These are phyloP conservation scores for Drosophila stalkeri DNA, from an alignment of 2,888 invertebrate species.

Conservation along the genomic window DNA sequence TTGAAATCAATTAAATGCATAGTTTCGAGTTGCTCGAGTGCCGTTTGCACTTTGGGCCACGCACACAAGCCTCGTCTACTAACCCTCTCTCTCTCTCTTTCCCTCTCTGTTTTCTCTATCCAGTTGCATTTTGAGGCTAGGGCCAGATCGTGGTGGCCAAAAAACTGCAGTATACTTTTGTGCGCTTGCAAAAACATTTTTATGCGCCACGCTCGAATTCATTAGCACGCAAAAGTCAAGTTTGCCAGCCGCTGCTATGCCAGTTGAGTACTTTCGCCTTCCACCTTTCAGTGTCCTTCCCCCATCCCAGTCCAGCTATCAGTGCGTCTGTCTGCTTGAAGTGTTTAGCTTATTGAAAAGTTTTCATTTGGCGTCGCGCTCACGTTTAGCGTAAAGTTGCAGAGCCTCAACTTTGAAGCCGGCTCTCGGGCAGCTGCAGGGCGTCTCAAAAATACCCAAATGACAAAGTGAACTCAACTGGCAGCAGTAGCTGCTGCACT, in stretches of 20 bases:
- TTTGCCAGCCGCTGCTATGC: conserved; percentile 20
- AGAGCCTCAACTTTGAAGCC: conserved; percentile 32
- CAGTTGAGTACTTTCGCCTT: conserved; percentile 15
- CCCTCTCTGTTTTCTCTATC: neutral
- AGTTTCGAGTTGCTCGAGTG: conserved; percentile 71
- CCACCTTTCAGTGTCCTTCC: conserved; percentile 2
- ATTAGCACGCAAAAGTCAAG: conserved; percentile 68
- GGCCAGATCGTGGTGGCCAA: conserved; percentile 11
- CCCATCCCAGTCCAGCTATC: conserved; percentile 41
- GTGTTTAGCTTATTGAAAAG: conserved; percentile 80
- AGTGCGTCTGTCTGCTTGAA: conserved; percentile 58
- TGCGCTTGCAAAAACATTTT: conserved; percentile 70
- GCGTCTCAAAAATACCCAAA: conserved; percentile 46
- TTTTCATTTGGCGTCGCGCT: conserved; percentile 67
- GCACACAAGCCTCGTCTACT: conserved; percentile 2
- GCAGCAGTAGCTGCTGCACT: conserved; percentile 18
- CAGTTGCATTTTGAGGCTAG: neutral
- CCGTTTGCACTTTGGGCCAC: conserved; percentile 42
- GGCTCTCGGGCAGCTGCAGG: neutral
- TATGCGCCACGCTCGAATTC: conserved; percentile 73
- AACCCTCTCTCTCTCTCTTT: neutral
- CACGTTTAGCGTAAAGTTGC: conserved; percentile 69
- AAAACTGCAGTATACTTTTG: conserved; percentile 62
- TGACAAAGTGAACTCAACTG: conserved; percentile 69
- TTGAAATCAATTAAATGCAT: conserved; percentile 79